Percentiles rank a stretch among this genome's conserved stretches.
These are phyloP conservation scores for Pangasianodon gigas DNA, from an alignment of 2,113 vertebrate species.

Conservation along the genomic window DNA sequence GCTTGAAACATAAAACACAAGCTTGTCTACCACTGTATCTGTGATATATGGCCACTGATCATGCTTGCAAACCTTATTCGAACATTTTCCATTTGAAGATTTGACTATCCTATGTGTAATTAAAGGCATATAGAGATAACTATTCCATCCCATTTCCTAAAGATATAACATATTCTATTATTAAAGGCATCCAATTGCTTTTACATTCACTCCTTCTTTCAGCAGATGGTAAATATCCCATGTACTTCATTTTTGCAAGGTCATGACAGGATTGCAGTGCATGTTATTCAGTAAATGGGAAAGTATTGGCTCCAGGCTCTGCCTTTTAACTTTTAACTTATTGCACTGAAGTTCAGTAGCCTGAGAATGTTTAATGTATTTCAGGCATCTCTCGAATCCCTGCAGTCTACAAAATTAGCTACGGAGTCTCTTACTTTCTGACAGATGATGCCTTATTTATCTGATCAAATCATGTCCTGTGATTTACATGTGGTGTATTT, in stretches of 20 bases:
- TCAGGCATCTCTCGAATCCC: background rate
- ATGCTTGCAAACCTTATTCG: background rate
- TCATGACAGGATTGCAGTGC: background rate
- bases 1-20: background rate
- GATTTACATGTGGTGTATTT: background rate
- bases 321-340: background rate
- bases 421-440: background rate
- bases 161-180: background rate
- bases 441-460: background rate
- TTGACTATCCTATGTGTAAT: background rate
- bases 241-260: background rate
- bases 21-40: background rate
- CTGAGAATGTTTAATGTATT: background rate
- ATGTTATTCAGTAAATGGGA: background rate
- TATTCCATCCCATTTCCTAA: background rate
- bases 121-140: background rate
- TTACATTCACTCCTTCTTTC: background rate
- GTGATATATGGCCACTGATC: background rate
- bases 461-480: background rate
- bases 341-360: background rate
- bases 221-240: background rate
- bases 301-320: slow-evolving; percentile 12
- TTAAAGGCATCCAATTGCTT: background rate
- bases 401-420: background rate
- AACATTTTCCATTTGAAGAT: background rate